A percentile compares a stretch with the other conserved stretches of the same genome.
phyloP scores from a whole-genome alignment of 2,888 invertebrate species.

The Dasypogon diadema region DNA sequence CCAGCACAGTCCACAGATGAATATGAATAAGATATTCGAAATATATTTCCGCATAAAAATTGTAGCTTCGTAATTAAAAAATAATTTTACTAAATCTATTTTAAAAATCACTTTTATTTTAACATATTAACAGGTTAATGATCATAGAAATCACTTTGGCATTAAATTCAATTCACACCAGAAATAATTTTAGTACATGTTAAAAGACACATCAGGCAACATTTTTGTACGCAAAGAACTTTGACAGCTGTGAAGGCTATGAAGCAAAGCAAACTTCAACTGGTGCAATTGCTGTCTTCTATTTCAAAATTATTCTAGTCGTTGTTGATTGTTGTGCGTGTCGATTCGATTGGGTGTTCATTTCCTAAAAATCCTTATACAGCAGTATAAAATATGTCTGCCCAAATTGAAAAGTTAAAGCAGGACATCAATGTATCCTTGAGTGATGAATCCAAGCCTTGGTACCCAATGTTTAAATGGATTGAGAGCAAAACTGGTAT shows the following conservation, averaged over 20 bases:
- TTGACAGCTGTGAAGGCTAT: not conserved
- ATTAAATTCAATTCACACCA: no score
- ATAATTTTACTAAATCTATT: no score
- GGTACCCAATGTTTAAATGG: conserved; percentile 76
- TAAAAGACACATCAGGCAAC: not conserved
- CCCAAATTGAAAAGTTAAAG: conserved; percentile 71
- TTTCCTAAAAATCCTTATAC: not conserved
- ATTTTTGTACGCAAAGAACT: not conserved
- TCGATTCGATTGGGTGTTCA: not conserved
- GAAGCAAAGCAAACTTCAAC: not conserved
- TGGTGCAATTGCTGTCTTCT: not conserved
- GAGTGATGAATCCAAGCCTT: conserved; percentile 78
- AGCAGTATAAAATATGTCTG: conserved; percentile 69
- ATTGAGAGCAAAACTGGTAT: conserved; percentile 81
- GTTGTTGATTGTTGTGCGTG: not conserved
- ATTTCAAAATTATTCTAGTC: conserved; percentile 19
- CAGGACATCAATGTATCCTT: conserved; percentile 74
- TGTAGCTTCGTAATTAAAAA: no score
- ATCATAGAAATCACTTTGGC: no score
- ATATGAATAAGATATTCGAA: no score
- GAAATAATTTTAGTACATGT: no score
- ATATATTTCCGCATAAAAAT: no score
- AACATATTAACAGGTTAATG: no score
- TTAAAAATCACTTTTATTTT: no score
- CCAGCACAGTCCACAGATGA: no score